Evolutionary conservation across 2,113 vertebrate genomes (phyloP).

Genomic region (Heptranchias perlo): DNA sequence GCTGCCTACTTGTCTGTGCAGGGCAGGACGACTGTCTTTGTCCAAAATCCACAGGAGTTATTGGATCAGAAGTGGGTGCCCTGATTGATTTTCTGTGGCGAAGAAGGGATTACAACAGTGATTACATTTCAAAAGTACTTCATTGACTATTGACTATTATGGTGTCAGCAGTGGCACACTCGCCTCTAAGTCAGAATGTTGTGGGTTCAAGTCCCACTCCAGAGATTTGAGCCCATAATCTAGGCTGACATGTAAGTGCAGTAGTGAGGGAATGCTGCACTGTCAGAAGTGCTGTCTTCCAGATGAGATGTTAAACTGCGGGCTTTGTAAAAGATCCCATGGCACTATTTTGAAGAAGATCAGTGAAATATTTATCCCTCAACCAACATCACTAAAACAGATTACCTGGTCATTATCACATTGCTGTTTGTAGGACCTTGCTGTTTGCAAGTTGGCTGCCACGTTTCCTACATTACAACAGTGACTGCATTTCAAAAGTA

Average conservation of each 20-base stretch:
- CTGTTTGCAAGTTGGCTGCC: neutral
- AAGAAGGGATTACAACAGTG: neutral
- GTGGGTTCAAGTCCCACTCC: neutral
- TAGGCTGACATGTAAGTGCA: too few species aligned
- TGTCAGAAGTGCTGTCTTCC: neutral
- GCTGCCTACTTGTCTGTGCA: neutral
- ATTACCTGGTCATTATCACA: neutral
- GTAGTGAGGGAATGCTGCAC: too few species aligned
- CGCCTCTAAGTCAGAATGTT: neutral
- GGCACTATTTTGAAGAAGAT: neutral
- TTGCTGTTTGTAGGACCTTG: neutral
- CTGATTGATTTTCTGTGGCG: neutral
- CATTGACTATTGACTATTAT: neutral
- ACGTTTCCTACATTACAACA: neutral
- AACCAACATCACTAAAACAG: neutral
- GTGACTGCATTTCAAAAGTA: neutral
- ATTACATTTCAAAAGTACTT: neutral
- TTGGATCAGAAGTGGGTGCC: neutral
- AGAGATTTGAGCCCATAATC: neutral
- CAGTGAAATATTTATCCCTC: neutral
- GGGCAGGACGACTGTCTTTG: neutral
- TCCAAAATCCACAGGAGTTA: neutral
- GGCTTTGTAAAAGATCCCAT: neutral
- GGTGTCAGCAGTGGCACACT: neutral
- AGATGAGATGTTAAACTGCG: neutral